Percentiles rank a stretch among this genome's conserved stretches.
Conservation (phyloP, 2,113 vertebrate genomes). For the Chitala chitala region DNA sequence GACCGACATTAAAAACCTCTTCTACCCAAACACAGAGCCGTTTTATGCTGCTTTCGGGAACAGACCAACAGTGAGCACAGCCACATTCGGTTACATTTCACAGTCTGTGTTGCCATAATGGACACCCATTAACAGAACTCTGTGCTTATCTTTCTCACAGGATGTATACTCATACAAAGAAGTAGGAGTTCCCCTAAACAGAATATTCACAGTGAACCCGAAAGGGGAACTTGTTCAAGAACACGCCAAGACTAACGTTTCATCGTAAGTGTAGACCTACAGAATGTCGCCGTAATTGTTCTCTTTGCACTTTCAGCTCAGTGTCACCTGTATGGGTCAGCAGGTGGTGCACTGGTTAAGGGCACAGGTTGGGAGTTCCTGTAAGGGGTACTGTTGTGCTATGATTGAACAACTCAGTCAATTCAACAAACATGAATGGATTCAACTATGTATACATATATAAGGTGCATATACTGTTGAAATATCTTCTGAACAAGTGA, state of each 20-base stretch:
- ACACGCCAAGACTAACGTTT: slow-evolving; percentile 93
- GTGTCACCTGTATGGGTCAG: too few relatives aligned
- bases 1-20: slow-evolving; percentile 90
- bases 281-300: neutral
- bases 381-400: neutral
- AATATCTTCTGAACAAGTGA: neutral
- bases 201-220: slow-evolving; percentile 96
- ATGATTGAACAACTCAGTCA: neutral
- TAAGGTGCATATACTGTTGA: too few relatives aligned
- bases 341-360: too few relatives aligned
- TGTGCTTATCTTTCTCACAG: slow-evolving; percentile 39
- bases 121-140: neutral
- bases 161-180: slow-evolving; percentile 96
- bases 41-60: slow-evolving; percentile 98
- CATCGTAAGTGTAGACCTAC: slow-evolving; percentile 77
- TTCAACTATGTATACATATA: neutral
- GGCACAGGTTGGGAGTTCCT: neutral
- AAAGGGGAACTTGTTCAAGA: slow-evolving; percentile 96
- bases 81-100: neutral
- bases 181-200: slow-evolving; percentile 86
- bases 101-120: neutral
- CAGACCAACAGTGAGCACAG: slow-evolving; percentile 80
- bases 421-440: neutral
- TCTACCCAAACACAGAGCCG: slow-evolving; percentile 83
- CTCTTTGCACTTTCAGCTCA: too few relatives aligned